Conservation (phyloP, 2,888 invertebrate genomes). For the Lepetodrilus schrolli region DNA sequence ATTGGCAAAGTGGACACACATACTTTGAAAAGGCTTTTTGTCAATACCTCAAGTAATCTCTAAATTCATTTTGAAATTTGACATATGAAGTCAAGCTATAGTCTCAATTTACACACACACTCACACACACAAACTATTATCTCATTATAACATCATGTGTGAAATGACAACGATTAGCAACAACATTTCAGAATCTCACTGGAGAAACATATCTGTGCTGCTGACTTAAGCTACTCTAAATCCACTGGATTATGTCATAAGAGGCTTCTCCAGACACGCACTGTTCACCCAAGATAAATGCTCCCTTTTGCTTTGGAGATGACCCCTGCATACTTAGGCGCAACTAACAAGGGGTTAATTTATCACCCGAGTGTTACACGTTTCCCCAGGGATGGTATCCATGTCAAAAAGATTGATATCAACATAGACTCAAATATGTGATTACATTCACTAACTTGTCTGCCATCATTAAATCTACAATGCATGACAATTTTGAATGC, state of each 20-base stretch:
- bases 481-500: too few relatives aligned
- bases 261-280: background rate
- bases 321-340: background rate
- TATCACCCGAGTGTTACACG: background rate
- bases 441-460: too few relatives aligned
- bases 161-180: background rate
- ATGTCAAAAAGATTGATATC: background rate
- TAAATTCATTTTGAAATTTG: too few relatives aligned
- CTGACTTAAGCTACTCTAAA: background rate
- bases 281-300: background rate
- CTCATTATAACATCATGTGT: background rate
- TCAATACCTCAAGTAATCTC: too few relatives aligned
- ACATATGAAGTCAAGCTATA: too few relatives aligned
- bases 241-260: background rate
- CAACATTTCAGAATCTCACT: background rate
- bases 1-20: too few relatives aligned
- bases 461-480: too few relatives aligned
- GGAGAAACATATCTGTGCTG: background rate
- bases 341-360: slow-evolving; percentile 4
- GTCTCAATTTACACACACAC: too few relatives aligned
- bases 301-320: background rate
- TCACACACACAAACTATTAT: background rate
- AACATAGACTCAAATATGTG: background rate
- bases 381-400: background rate
- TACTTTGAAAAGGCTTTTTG: too few relatives aligned